Percentiles rank a stretch among this genome's conserved stretches.
Evolutionary conservation across 1,140 invertebrate species (phyloP).

Genomic region (Dreissena rostriformis): DNA sequence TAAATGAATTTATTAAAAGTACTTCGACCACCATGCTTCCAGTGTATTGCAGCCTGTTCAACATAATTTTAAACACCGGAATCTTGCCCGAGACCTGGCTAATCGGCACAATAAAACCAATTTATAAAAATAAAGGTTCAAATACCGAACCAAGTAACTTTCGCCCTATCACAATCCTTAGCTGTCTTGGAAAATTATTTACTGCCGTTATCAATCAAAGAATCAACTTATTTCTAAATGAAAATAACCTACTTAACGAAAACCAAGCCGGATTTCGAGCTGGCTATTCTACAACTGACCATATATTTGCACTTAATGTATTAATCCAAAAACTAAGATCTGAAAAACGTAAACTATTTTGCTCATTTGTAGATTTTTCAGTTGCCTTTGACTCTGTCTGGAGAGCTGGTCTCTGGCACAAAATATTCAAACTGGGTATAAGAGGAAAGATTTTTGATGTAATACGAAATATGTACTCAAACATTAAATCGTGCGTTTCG

Average conservation of each 20-base stretch:
- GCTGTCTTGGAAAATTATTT: slow-evolving; percentile 33
- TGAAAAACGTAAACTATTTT: no score
- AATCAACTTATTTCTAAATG: slow-evolving; percentile 18
- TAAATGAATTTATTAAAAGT: slow-evolving; percentile 7
- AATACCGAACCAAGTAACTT: slow-evolving; percentile 9
- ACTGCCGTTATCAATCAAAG: slow-evolving; percentile 5
- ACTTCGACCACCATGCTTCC: background rate
- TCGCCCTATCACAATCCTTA: slow-evolving; percentile 9
- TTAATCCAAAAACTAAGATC: background rate
- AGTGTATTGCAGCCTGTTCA: slow-evolving; percentile 10
- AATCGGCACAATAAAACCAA: slow-evolving; percentile 44
- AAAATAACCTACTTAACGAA: slow-evolving; percentile 3
- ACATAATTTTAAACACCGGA: slow-evolving; percentile 42
- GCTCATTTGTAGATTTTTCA: no score
- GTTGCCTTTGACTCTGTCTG: no score
- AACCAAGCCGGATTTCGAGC: slow-evolving; percentile 31
- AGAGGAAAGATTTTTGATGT: background rate
- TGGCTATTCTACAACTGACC: slow-evolving; percentile 1
- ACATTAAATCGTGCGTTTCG: slow-evolving; percentile 22
- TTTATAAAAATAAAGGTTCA: slow-evolving; percentile 51
- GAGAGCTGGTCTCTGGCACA: no score
- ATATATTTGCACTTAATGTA: slow-evolving; percentile 1
- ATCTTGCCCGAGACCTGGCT: slow-evolving; percentile 35
- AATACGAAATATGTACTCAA: slow-evolving; percentile 11
- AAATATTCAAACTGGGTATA: no score